phyloP scores from a whole-genome alignment of 92 coral and sea anemone species.

The Micromussa lordhowensis region DNA sequence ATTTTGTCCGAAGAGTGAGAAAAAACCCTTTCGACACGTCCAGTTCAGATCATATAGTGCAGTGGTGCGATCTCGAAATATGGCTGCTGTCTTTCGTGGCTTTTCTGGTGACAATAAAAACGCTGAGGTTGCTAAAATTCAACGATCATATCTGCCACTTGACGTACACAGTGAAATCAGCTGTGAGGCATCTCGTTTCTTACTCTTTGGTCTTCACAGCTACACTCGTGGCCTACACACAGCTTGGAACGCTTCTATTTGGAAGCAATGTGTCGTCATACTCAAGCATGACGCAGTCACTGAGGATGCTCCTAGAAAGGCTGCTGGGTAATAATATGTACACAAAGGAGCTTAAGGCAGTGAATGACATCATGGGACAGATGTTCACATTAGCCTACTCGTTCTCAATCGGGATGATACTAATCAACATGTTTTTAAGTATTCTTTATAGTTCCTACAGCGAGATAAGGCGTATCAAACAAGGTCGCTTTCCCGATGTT shows the following conservation, averaged over 20 bases:
- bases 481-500: constrained; percentile 57
- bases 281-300: constrained; percentile 54
- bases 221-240: constrained; percentile 73
- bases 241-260: constrained; percentile 73
- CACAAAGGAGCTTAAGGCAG: constrained; percentile 49
- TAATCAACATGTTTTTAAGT: constrained; percentile 79
- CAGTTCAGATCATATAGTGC: constrained; percentile 75
- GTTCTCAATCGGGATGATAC: constrained; percentile 59
- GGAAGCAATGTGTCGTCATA: constrained; percentile 64
- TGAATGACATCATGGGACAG: constrained; percentile 73
- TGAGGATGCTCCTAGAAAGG: constrained; percentile 62
- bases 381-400: constrained; percentile 70
- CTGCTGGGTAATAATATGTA: constrained; percentile 82
- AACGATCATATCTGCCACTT: constrained; percentile 74
- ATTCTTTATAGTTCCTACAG: constrained; percentile 74
- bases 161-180: constrained; percentile 53
- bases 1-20: constrained; percentile 67
- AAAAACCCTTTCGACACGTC: constrained; percentile 82
- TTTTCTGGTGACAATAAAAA: constrained; percentile 73
- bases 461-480: constrained; percentile 42
- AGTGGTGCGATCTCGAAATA: constrained; percentile 72
- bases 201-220: constrained; percentile 73
- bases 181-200: constrained; percentile 59
- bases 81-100: constrained; percentile 74
- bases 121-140: constrained; percentile 72